Conservation (phyloP, 2,888 invertebrate genomes). For the Caradrina clavipalpis region DNA sequence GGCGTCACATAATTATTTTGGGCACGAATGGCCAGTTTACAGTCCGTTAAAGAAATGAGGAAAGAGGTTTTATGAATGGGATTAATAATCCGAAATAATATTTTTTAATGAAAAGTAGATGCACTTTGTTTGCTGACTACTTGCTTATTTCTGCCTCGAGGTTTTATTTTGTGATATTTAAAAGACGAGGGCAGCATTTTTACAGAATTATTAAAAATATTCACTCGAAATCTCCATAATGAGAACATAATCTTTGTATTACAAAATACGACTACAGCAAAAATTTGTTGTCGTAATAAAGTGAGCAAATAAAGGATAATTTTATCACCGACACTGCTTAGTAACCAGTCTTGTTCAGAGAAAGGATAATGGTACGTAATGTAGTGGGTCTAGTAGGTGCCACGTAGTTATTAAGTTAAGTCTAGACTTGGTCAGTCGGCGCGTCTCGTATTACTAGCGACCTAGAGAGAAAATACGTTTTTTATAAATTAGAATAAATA, state of each 20-base stretch:
- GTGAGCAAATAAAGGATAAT: slow-evolving; percentile 48
- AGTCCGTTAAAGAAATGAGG: background rate
- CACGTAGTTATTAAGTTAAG: too few species aligned
- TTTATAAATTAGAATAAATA: too few species aligned
- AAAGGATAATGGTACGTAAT: slow-evolving; percentile 39
- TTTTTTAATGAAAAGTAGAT: background rate
- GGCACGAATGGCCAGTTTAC: slow-evolving; percentile 22
- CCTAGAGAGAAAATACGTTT: too few species aligned
- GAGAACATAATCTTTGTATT: too few species aligned
- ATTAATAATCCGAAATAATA: slow-evolving; percentile 4
- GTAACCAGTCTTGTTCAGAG: slow-evolving; percentile 30
- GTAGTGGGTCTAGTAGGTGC: slow-evolving; percentile 43
- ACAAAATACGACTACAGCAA: too few species aligned
- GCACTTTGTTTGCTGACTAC: background rate
- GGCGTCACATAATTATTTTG: slow-evolving; percentile 31
- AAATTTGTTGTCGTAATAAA: too few species aligned
- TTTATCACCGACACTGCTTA: slow-evolving; percentile 34
- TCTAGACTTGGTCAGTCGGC: too few species aligned
- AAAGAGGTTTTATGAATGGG: slow-evolving; percentile 20
- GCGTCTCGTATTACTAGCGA: too few species aligned
- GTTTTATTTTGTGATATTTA: too few species aligned
- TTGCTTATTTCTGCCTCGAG: background rate
- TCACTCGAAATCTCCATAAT: background rate
- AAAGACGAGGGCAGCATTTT: too few species aligned
- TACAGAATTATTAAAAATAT: too few species aligned